phyloP scores from a whole-genome alignment of 2,113 vertebrate genomes.

The Pitta sordida region DNA sequence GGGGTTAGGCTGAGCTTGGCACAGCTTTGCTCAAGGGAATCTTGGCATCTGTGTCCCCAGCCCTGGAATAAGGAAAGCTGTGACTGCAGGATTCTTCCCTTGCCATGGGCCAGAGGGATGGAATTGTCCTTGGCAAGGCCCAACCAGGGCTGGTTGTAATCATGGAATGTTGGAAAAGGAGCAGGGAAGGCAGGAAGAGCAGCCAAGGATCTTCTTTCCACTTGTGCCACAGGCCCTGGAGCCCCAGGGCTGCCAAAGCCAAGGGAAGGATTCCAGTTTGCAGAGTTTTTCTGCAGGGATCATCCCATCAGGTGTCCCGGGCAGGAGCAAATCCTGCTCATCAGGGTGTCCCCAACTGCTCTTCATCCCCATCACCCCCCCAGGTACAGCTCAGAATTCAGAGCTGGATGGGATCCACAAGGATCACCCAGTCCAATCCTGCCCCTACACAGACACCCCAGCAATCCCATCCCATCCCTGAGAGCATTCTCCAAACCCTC shows the following conservation, averaged over 20 bases:
- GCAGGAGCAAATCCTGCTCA: fast-evolving
- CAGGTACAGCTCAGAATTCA: fast-evolving
- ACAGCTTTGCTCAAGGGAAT: neutral
- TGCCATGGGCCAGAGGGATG: neutral
- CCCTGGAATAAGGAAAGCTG: neutral
- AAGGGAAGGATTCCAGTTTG: neutral
- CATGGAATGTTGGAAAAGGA: neutral
- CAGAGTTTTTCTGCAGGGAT: neutral
- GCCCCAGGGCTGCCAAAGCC: neutral
- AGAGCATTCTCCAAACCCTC: neutral
- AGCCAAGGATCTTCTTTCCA: neutral
- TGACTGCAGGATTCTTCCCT: neutral
- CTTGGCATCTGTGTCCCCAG: neutral
- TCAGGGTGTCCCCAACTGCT: no score
- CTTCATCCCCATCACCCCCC: no score
- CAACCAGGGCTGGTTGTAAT: neutral
- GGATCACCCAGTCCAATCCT: neutral
- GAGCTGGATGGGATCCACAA: neutral
- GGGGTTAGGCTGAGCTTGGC: no score
- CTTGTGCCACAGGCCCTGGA: neutral
- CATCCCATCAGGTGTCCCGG: neutral
- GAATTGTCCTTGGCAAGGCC: neutral
- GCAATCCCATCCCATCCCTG: fast-evolving
- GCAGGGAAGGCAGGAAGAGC: neutral
- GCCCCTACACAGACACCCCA: neutral